These are phyloP conservation scores for Clostera curtula DNA, from an alignment of 2,888 invertebrate species.

Conservation along the genomic window DNA sequence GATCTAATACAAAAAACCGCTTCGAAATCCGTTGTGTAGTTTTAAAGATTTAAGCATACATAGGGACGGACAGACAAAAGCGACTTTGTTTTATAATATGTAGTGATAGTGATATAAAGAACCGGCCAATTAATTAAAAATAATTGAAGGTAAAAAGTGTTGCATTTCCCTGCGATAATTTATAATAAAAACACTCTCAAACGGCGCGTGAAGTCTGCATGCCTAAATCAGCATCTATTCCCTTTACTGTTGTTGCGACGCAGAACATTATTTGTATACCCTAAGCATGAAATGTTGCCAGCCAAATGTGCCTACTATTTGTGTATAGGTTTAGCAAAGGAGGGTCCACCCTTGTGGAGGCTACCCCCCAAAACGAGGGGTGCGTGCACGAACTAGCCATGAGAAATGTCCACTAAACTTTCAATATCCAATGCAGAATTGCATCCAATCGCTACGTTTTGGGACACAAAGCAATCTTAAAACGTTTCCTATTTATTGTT, in stretches of 20 bases:
- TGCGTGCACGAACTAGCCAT: constrained; percentile 61
- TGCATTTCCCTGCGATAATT: too few relatives aligned
- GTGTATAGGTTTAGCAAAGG: constrained; percentile 71
- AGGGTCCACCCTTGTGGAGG: constrained; percentile 34
- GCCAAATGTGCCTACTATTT: constrained; percentile 70
- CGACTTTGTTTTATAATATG: too few relatives aligned
- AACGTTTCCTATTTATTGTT: constrained; percentile 26
- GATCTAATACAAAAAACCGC: too few relatives aligned
- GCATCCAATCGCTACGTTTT: constrained; percentile 66
- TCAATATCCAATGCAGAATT: constrained; percentile 69
- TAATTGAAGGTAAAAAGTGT: too few relatives aligned
- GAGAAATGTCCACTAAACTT: constrained; percentile 52
- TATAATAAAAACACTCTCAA: constrained; percentile 46
- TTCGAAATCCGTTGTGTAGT: too few relatives aligned
- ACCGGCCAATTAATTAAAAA: too few relatives aligned
- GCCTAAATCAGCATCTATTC: constrained; percentile 58
- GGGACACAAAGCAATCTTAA: constrained; percentile 47
- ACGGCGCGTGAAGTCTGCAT: constrained; percentile 31
- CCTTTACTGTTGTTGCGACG: constrained; percentile 62
- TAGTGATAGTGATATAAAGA: too few relatives aligned
- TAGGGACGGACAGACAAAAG: too few relatives aligned
- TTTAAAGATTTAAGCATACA: too few relatives aligned
- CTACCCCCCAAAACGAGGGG: constrained; percentile 33
- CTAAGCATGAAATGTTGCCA: constrained; percentile 75
- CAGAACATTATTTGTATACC: constrained; percentile 72